A percentile compares a stretch with the other conserved stretches of the same genome.
These are phyloP conservation scores for Chelonoidis abingdonii DNA, from an alignment of 2,113 vertebrate species.

Conservation along the genomic window DNA sequence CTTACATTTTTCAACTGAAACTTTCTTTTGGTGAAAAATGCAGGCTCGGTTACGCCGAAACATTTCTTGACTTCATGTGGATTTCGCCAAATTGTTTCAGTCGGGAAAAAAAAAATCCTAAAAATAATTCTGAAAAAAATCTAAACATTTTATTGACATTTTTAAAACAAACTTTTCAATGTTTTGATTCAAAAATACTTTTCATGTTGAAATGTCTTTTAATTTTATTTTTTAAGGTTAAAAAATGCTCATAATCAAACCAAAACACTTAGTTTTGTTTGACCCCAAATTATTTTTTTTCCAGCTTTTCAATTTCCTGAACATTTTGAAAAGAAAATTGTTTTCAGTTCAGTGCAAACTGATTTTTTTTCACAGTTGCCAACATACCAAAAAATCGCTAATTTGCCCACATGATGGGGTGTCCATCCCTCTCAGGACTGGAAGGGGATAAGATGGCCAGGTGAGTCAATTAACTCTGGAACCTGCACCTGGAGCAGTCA, in stretches of 20 bases:
- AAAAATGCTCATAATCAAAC: not conserved
- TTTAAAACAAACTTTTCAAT: too few relatives aligned
- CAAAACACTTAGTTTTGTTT: not conserved
- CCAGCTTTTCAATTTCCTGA: not conserved
- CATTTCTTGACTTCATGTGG: too few relatives aligned
- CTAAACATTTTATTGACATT: too few relatives aligned
- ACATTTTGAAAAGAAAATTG: not conserved
- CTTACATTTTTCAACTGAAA: too few relatives aligned
- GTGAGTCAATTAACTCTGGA: not conserved
- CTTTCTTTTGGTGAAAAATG: too few relatives aligned
- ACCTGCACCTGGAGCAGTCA: not conserved
- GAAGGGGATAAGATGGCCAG: not conserved
- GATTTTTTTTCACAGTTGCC: not conserved
- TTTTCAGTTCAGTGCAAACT: too few relatives aligned
- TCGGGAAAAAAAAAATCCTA: too few relatives aligned
- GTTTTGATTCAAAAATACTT: too few relatives aligned
- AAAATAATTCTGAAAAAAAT: too few relatives aligned
- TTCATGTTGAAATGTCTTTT: not conserved
- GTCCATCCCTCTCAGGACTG: not conserved
- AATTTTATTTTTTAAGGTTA: not conserved
- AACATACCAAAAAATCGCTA: not conserved
- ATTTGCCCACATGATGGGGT: not conserved
- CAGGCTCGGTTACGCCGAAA: too few relatives aligned
- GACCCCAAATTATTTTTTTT: not conserved
- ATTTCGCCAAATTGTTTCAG: too few relatives aligned